phyloP scores from a whole-genome alignment of 1,140 invertebrate species.

The Zelostemma sp. region DNA sequence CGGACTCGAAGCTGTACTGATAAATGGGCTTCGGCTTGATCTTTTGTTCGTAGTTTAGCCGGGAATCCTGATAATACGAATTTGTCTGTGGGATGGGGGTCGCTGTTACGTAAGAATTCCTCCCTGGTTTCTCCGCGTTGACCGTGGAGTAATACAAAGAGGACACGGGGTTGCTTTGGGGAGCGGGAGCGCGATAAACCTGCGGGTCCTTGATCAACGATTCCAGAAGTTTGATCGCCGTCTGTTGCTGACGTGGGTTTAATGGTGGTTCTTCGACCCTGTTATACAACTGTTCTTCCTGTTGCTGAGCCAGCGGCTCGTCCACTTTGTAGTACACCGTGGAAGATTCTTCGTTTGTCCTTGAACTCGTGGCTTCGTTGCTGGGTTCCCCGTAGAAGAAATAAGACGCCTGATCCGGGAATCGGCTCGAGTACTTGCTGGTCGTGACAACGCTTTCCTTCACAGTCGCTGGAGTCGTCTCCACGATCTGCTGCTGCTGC shows the following conservation, averaged over 20 bases:
- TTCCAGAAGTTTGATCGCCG: slow-evolving; percentile 56
- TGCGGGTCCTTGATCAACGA: slow-evolving; percentile 52
- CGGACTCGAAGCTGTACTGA: slow-evolving; percentile 73
- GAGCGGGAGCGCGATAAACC: slow-evolving; percentile 35
- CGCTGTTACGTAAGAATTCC: slow-evolving; percentile 61
- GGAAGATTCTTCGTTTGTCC: slow-evolving; percentile 39
- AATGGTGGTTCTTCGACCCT: slow-evolving; percentile 47
- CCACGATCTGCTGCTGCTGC: slow-evolving; percentile 56
- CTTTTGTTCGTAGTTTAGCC: slow-evolving; percentile 44
- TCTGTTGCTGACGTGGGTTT: slow-evolving; percentile 31
- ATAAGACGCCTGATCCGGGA: slow-evolving; percentile 60
- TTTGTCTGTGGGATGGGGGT: slow-evolving; percentile 52
- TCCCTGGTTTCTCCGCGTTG: too few relatives aligned
- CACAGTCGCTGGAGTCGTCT: slow-evolving; percentile 59
- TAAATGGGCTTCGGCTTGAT: slow-evolving; percentile 72
- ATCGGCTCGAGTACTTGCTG: slow-evolving; percentile 27
- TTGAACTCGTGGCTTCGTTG: slow-evolving; percentile 60
- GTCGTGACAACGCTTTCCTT: slow-evolving; percentile 45
- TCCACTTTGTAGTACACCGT: slow-evolving; percentile 39
- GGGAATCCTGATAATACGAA: slow-evolving; percentile 44
- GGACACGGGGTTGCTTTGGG: slow-evolving; percentile 53
- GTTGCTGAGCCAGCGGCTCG: slow-evolving; percentile 20
- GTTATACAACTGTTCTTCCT: slow-evolving; percentile 56
- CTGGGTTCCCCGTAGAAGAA: slow-evolving; percentile 66
- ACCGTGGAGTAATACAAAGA: slow-evolving; percentile 59